Conservation (phyloP, 2,888 invertebrate genomes). For the Gandaritis pyraliata region DNA sequence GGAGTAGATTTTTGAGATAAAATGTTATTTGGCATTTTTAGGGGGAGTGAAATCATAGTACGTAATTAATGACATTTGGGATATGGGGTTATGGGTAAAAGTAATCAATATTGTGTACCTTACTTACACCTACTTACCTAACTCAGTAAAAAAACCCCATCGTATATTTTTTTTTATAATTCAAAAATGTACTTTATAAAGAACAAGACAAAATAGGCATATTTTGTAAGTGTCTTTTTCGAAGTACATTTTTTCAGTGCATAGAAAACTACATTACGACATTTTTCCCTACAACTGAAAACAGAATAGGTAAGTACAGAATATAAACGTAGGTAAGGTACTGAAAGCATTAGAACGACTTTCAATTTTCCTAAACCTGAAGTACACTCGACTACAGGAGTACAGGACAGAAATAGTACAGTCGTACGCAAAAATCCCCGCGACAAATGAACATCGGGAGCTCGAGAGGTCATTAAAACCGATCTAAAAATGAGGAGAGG, state of each 20-base stretch:
- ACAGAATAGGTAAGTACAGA: too few relatives aligned
- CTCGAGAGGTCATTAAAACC: conserved; percentile 84
- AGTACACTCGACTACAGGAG: conserved; percentile 54
- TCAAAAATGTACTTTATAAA: too few relatives aligned
- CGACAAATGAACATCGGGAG: conserved; percentile 83
- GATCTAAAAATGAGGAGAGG: conserved; percentile 80
- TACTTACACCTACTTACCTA: too few relatives aligned
- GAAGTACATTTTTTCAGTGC: not conserved
- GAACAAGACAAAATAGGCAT: too few relatives aligned
- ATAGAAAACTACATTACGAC: not conserved
- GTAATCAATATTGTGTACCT: not conserved
- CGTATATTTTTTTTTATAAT: not conserved
- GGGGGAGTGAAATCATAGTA: conserved; percentile 18
- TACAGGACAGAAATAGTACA: conserved; percentile 65
- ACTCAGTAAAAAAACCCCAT: too few relatives aligned
- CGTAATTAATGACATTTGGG: conserved; percentile 17
- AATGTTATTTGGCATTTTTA: conserved; percentile 16
- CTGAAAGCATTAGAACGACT: conserved; percentile 20
- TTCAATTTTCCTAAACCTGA: conserved; percentile 47
- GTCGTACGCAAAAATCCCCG: conserved; percentile 77
- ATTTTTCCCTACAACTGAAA: not conserved
- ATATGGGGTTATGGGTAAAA: not conserved
- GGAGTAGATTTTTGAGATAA: conserved; percentile 26
- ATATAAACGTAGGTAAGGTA: too few relatives aligned
- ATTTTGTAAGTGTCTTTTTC: not conserved